Evolutionary conservation across 2,113 vertebrate species (phyloP), one percentile per base, ranked within the genome.

Genomic region (Egretta garzetta): DNA sequence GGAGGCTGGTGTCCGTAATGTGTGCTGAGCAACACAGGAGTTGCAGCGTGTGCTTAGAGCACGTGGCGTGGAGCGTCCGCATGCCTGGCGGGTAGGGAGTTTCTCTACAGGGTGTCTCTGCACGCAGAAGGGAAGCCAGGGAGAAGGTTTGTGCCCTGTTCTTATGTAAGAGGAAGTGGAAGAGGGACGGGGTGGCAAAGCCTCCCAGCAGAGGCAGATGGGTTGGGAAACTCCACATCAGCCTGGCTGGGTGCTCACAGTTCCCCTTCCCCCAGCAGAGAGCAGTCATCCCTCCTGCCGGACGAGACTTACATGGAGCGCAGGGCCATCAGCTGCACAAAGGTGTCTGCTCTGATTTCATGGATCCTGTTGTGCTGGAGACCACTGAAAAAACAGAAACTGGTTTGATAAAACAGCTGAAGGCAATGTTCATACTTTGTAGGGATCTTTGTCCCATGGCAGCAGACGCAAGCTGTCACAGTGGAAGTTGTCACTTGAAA

Each of bases 341-440:
- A 99, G 82, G 99, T 99, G 91, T 98, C 98, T 26, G 98, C 98
- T 96, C 98, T 93, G 18, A 99, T 98, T 96, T 98, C 98, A 19
- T 94, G 98, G 97, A 99, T 99, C 88, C 97, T 98, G 97, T 99
- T 99, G 97, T 99, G 98, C 96, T 99, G 99, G 73, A 99, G 98
- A 68, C 99, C 99, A 10, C 99, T 99, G 98, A 32, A 84, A 93
- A 97, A 96, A 81, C 95, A 97, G 94, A 96, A 93, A 37, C 67
- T 64, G 55, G 8, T 83, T 32, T 98, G 93, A 98, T 97, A 72
- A 83, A 71, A 20, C 3, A 75, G 82, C 16, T 33, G 59, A 10
- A 60, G 81, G 84, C 77, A 82, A 32, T 1, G 0, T 59, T 63
- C 74, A 32, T 55, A 14, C 62, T 30, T 47, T 2, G 10, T 12